Conservation (phyloP, 2,797 vertebrate species). For the Varecia variegata region DNA sequence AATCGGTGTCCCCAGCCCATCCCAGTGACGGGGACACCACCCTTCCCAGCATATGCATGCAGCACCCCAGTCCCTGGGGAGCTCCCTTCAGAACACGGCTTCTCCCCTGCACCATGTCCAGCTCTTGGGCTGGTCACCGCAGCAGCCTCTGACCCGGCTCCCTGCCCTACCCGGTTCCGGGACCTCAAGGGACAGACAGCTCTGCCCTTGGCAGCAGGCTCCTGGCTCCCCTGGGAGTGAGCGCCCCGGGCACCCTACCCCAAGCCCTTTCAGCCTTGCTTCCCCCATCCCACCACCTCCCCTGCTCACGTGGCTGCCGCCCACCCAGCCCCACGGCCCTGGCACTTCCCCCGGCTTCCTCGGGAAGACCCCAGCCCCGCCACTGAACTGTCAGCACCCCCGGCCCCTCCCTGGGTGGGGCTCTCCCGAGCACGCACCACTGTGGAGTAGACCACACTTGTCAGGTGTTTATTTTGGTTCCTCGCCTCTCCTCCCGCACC, state of each 20-base stretch:
- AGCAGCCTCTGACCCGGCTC: accelerated
- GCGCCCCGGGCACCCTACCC: neutral
- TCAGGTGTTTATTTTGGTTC: neutral
- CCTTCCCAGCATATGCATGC: neutral
- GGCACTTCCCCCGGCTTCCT: neutral
- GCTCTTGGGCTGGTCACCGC: neutral
- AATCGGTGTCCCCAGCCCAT: accelerated
- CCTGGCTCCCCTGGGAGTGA: neutral
- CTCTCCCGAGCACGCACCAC: neutral
- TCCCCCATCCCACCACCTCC: neutral
- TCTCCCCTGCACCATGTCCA: neutral
- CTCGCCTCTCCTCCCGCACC: neutral
- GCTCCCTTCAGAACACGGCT: accelerated
- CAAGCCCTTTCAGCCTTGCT: too few relatives aligned
- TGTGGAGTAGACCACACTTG: neutral
- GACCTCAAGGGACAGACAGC: neutral
- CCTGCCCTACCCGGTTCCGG: accelerated
- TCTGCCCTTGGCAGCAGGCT: neutral
- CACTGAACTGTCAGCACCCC: neutral
- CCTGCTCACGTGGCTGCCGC: neutral
- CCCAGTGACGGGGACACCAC: accelerated
- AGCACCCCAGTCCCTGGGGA: neutral
- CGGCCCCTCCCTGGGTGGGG: too few relatives aligned
- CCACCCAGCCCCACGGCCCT: too few relatives aligned
- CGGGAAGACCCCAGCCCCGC: neutral